These are phyloP conservation scores for Catocala sponsa DNA, from an alignment of 2,888 invertebrate species.

Conservation along the genomic window DNA sequence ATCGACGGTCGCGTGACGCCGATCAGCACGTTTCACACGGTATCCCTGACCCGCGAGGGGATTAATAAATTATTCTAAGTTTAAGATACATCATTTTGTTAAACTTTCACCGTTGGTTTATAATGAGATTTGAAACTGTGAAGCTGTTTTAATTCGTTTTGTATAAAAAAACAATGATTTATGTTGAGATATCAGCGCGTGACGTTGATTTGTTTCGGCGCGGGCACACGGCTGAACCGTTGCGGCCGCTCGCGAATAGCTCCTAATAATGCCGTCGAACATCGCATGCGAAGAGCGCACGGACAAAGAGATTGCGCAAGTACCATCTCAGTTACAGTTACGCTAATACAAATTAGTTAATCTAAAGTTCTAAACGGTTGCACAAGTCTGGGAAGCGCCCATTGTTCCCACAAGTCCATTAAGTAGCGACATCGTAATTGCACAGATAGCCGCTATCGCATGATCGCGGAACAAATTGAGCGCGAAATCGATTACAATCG, in stretches of 20 bases:
- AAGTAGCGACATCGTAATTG: constrained; percentile 66
- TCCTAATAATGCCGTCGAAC: neutral
- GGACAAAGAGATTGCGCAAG: neutral
- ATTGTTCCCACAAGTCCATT: constrained; percentile 61
- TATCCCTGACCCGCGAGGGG: constrained; percentile 49
- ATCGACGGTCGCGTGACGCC: constrained; percentile 21
- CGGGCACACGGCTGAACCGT: constrained; percentile 4
- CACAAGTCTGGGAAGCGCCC: constrained; percentile 35
- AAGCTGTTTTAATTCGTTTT: constrained; percentile 51
- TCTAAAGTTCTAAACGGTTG: constrained; percentile 21
- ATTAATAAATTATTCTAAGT: constrained; percentile 50
- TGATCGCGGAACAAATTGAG: constrained; percentile 76
- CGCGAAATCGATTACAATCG: constrained; percentile 71
- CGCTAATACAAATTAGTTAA: constrained; percentile 34
- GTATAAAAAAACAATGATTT: constrained; percentile 36
- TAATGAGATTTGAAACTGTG: constrained; percentile 49
- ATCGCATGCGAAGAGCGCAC: no score
- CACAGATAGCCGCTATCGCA: constrained; percentile 58
- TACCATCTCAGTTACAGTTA: constrained; percentile 8
- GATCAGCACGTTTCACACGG: constrained; percentile 56
- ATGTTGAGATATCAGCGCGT: constrained; percentile 28
- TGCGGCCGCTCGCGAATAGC: constrained; percentile 20
- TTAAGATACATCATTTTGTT: constrained; percentile 47
- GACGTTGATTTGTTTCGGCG: constrained; percentile 41
- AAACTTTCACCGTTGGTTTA: constrained; percentile 39